These are phyloP conservation scores for Cephus pygmeus DNA, from an alignment of 2,888 invertebrate genomes.

Conservation along the genomic window DNA sequence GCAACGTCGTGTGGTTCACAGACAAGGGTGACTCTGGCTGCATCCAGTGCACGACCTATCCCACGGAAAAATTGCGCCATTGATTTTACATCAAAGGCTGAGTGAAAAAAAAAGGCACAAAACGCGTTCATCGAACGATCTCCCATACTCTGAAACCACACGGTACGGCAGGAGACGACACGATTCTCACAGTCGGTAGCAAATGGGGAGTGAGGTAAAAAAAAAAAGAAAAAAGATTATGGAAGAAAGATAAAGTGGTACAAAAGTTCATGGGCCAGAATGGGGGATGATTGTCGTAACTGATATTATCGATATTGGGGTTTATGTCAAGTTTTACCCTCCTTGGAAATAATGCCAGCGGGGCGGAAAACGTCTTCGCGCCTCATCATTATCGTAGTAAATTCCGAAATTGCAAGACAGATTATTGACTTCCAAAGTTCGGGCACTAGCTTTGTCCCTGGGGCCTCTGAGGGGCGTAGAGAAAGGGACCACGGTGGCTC, in stretches of 20 bases:
- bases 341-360: neutral
- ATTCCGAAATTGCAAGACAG: slow-evolving; percentile 53
- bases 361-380: neutral
- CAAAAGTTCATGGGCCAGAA: neutral
- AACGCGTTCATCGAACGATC: neutral
- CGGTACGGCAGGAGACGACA: neutral
- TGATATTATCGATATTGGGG: neutral
- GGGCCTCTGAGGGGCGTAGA: slow-evolving; percentile 25
- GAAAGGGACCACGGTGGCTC: slow-evolving; percentile 29
- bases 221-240: slow-evolving; percentile 2
- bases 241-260: neutral
- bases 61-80: slow-evolving; percentile 55
- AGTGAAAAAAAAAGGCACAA: neutral
- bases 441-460: neutral
- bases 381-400: slow-evolving; percentile 9
- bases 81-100: slow-evolving; percentile 66
- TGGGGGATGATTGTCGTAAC: neutral
- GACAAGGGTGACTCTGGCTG: slow-evolving; percentile 1
- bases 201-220: neutral
- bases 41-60: slow-evolving; percentile 51
- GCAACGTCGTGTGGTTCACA: neutral
- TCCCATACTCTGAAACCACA: neutral
- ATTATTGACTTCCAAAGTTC: slow-evolving; percentile 57
- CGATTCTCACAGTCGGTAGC: neutral
- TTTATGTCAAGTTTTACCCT: neutral